Conservation (phyloP, 2,113 vertebrate genomes). For the Limanda limanda region DNA sequence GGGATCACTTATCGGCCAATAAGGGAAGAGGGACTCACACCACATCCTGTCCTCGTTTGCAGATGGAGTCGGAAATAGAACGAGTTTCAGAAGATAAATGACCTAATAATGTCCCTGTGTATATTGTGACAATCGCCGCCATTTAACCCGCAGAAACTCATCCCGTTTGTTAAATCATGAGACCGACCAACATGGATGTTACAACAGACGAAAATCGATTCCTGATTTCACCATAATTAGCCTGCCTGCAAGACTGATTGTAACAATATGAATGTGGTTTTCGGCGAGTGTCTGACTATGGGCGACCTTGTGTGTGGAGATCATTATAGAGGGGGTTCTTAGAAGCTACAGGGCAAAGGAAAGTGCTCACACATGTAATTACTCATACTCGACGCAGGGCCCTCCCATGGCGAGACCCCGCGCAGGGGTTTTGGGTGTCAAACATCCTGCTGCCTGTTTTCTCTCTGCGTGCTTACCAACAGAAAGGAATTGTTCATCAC, state of each 20-base stretch:
- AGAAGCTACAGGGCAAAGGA: slow-evolving; percentile 43
- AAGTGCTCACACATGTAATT: slow-evolving; percentile 67
- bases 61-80: slow-evolving; percentile 20
- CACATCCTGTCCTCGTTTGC: slow-evolving; percentile 41
- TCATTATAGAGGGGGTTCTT: slow-evolving; percentile 48
- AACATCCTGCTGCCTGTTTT: slow-evolving; percentile 56
- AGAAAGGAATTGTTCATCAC: slow-evolving; percentile 67
- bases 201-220: slow-evolving; percentile 48
- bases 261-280: slow-evolving; percentile 42
- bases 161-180: slow-evolving; percentile 38
- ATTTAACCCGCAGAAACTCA: slow-evolving; percentile 27
- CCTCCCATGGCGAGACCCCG: slow-evolving; percentile 57
- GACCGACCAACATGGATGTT: slow-evolving; percentile 22
- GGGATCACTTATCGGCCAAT: slow-evolving; percentile 17
- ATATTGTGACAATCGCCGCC: slow-evolving; percentile 18
- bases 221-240: slow-evolving; percentile 49
- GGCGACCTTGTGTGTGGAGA: slow-evolving; percentile 29
- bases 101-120: slow-evolving; percentile 22
- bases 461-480: slow-evolving; percentile 44
- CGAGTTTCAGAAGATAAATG: slow-evolving; percentile 39
- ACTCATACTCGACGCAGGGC: slow-evolving; percentile 52
- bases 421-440: slow-evolving; percentile 58
- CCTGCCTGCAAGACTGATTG: slow-evolving; percentile 24
- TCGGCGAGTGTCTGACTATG: background rate
- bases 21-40: background rate